These are phyloP conservation scores for Tetragnatha versicolor DNA, from an alignment of 1,140 invertebrate species.

Conservation along the genomic window DNA sequence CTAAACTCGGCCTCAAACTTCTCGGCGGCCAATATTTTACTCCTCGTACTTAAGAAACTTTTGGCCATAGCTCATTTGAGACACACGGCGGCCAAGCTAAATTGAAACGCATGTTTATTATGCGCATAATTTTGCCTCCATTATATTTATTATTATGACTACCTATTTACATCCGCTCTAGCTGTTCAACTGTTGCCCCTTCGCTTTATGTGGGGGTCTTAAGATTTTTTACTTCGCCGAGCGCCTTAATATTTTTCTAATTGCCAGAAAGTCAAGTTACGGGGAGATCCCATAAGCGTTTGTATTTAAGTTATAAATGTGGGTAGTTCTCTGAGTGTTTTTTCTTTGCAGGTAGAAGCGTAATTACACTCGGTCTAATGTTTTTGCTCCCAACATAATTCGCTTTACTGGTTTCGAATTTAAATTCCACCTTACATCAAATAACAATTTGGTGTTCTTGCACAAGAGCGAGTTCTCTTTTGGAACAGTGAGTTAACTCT, in stretches of 20 bases:
- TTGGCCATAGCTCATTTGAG: conserved; percentile 36
- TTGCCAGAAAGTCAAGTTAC: not conserved
- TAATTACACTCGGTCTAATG: not conserved
- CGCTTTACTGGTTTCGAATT: not conserved
- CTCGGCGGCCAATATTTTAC: conserved; percentile 35
- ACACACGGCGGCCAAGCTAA: not conserved
- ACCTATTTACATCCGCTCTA: conserved; percentile 24
- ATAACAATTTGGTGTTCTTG: not conserved
- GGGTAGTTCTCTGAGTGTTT: not conserved
- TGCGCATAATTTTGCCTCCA: conserved; percentile 44
- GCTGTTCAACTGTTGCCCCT: conserved; percentile 3
- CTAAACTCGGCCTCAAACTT: not conserved
- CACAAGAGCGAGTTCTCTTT: too few relatives aligned
- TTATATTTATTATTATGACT: conserved; percentile 51
- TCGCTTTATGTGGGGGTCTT: not conserved
- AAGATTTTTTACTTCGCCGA: not conserved
- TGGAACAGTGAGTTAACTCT: too few relatives aligned
- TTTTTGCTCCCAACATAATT: conserved; percentile 5
- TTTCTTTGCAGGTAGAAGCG: not conserved
- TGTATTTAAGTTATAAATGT: conserved; percentile 37
- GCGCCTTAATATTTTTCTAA: conserved; percentile 39
- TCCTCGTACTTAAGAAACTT: conserved; percentile 44
- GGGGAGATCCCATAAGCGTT: not conserved
- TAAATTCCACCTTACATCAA: conserved; percentile 16
- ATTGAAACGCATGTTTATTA: conserved; percentile 53